Percentiles rank a stretch among this genome's conserved stretches.
Conservation (phyloP, 2,797 vertebrate species). For the Cuniculus paca region DNA sequence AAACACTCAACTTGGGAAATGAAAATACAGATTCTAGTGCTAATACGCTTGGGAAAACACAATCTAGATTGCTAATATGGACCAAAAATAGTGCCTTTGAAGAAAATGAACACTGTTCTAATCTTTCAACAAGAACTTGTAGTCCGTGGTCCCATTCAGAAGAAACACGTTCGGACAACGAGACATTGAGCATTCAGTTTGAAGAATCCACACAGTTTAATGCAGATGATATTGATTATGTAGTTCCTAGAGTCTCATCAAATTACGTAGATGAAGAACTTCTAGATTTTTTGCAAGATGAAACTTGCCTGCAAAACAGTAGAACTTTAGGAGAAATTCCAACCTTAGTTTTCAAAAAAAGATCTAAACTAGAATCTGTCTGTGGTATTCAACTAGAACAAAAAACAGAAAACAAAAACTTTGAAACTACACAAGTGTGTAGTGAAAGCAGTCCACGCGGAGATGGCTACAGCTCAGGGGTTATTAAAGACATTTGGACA, state of each 20-base stretch:
- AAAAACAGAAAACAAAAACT: conserved; percentile 93
- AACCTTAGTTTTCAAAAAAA: conserved; percentile 94
- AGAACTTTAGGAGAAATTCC: conserved; percentile 91
- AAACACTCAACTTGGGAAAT: conserved; percentile 93
- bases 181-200: conserved; percentile 93
- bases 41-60: conserved; percentile 96
- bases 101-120: conserved; percentile 99
- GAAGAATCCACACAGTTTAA: conserved; percentile 95
- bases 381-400: conserved; percentile 98
- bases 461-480: conserved; percentile 98
- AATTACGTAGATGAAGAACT: conserved; percentile 97
- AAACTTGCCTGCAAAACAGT: conserved; percentile 92
- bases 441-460: conserved; percentile 92
- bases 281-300: conserved; percentile 96
- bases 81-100: conserved; percentile 99
- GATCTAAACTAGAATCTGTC: conserved; percentile 99
- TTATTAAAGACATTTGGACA: conserved; percentile 99
- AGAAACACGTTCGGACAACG: conserved; percentile 98
- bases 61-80: conserved; percentile 99
- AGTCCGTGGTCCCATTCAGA: conserved; percentile 99
- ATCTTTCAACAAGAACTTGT: conserved; percentile 99
- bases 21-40: conserved; percentile 96
- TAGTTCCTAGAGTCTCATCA: conserved; percentile 95
- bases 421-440: conserved; percentile 91
- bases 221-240: conserved; percentile 94